phyloP scores from a whole-genome alignment of 2,797 vertebrate genomes.

The Gymnocypris eckloni region DNA sequence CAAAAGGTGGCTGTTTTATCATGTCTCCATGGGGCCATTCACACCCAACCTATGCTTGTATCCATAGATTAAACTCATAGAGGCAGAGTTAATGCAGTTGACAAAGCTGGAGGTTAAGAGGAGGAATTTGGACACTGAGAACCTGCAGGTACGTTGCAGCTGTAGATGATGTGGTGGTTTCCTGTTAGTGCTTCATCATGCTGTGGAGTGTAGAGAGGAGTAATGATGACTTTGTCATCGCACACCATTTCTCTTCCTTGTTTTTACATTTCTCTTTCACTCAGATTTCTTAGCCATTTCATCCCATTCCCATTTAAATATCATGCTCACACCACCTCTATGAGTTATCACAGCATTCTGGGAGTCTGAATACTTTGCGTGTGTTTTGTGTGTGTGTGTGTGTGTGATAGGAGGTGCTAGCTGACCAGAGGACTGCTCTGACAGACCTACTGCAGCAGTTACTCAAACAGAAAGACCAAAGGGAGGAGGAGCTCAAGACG shows the following conservation, averaged over 20 bases:
- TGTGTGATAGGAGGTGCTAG: constrained; percentile 81
- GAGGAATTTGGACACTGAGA: constrained; percentile 92
- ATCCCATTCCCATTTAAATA: constrained; percentile 24
- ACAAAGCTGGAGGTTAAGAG: constrained; percentile 98
- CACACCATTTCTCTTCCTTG: neutral
- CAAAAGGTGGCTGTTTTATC: constrained; percentile 41
- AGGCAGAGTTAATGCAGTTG: constrained; percentile 96
- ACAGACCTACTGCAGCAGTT: constrained; percentile 89
- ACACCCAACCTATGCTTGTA: constrained; percentile 80
- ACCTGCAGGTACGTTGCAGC: constrained; percentile 88
- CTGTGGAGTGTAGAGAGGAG: constrained; percentile 38
- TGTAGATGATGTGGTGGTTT: constrained; percentile 14
- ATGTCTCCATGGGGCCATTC: constrained; percentile 50
- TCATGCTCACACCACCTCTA: neutral
- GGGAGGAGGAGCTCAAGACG: constrained; percentile 87
- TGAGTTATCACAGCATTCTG: constrained; percentile 4
- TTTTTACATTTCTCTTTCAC: neutral
- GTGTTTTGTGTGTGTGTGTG: constrained; percentile 27
- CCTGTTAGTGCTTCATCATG: constrained; percentile 23
- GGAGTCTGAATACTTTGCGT: neutral
- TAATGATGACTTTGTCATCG: neutral
- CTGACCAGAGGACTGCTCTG: constrained; percentile 84
- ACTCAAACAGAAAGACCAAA: constrained; percentile 90
- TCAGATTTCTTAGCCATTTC: constrained; percentile 29
- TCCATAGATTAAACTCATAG: constrained; percentile 97